Base-by-base conservation (phyloP, 2,888 invertebrate species). In the Sturmia bella region DNA sequence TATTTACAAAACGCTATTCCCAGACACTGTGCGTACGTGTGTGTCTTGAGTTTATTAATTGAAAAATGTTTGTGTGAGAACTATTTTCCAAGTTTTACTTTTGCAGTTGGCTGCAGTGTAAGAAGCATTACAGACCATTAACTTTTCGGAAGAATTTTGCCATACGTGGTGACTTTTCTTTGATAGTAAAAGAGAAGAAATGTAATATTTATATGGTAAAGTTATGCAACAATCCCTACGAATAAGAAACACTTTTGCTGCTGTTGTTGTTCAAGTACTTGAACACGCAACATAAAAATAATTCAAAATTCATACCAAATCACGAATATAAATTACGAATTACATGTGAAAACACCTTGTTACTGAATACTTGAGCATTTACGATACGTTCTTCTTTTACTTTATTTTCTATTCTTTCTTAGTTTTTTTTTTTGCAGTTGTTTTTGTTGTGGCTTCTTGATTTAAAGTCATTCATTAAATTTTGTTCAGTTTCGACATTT, bases 281-380 rank as follows among this genome's bases (percentile, higher is more conserved):
- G 61, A 68, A 57, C 78, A 82, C 81, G 78, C 81, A 82, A 78
- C 80, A 54, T 21, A 24, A 63, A 56, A 74, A 74, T 69, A 74
- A 66, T 80, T 83, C 77, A 72, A 70, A 83, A 84, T 80, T 80
- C 83, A 83, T 80, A 80, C 61, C 84, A 84, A 80, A 80, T 74
- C 80, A 74, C 77, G 80, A 80, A 77, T 73, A 83, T 83, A 84
- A 84, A 83, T 83, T 75, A 73, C 72, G 75, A 78, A 83, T 77
- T 75, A 83, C 83, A 79, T 84, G 81, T 81, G 74, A 80, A 83
- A 83, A 80, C 70, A 83, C 56, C 64, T 73, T 73, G 48, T 82
- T 81, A 69, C 76, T 56, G 56, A 19, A 21, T 15, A 54, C 41
- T 32, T 32, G 32, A 7, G 43, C 43, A 19, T 15, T 12, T 54